Conservation (phyloP, 2,888 invertebrate genomes). For the Melinopterus prodromus region DNA sequence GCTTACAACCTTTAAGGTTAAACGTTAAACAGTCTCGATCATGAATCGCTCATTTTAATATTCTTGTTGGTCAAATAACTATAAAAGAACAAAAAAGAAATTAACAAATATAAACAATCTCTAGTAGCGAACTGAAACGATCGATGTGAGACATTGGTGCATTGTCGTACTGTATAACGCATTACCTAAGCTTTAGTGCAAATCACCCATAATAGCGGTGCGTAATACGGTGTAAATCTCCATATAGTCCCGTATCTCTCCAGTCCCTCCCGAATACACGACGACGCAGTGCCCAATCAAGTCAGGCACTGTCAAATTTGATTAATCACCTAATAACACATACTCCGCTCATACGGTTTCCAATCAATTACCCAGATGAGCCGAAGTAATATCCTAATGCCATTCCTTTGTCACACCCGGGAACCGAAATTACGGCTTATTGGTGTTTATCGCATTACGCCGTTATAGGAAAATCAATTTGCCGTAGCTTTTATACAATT, state of each 20-base stretch:
- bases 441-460: slow-evolving; percentile 6
- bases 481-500: no score
- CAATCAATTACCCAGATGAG: slow-evolving; percentile 19
- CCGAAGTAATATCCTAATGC: slow-evolving; percentile 25
- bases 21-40: no score
- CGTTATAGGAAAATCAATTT: neutral
- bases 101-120: no score
- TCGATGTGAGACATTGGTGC: no score
- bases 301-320: slow-evolving; percentile 19
- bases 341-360: slow-evolving; percentile 12
- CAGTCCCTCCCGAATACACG: neutral
- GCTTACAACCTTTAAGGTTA: no score
- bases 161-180: no score
- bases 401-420: slow-evolving; percentile 7
- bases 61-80: no score
- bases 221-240: neutral
- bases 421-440: slow-evolving; percentile 21
- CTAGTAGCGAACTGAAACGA: no score
- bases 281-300: slow-evolving; percentile 14
- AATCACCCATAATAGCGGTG: neutral
- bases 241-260: neutral
- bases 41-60: no score
- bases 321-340: slow-evolving; percentile 22
- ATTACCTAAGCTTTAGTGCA: neutral
- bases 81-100: no score